Conservation (phyloP, 1,140 invertebrate species). For the Zaprionus nigranus region DNA sequence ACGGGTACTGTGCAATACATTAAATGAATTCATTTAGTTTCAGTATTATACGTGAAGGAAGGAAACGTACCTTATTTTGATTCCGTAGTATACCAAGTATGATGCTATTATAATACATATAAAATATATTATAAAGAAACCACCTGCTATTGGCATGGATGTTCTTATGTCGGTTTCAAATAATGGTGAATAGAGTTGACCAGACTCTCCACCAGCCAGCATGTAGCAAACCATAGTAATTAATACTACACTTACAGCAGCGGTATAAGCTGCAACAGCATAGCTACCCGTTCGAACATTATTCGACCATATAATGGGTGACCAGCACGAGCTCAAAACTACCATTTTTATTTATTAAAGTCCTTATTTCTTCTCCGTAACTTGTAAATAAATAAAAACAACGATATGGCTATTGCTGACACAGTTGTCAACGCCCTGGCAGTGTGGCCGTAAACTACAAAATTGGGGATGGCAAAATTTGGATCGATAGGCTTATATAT, state of each 20-base stretch:
- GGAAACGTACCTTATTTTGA: slow-evolving; percentile 83
- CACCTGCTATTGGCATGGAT: slow-evolving; percentile 90
- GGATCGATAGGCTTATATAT: background rate
- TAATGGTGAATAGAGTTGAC: slow-evolving; percentile 93
- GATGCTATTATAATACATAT: slow-evolving; percentile 88
- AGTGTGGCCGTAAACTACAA: slow-evolving; percentile 22
- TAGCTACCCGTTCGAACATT: slow-evolving; percentile 90
- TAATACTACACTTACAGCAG: slow-evolving; percentile 89
- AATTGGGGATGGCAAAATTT: slow-evolving; percentile 14
- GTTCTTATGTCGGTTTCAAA: slow-evolving; percentile 93
- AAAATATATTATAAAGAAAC: slow-evolving; percentile 90
- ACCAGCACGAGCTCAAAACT: slow-evolving; percentile 92
- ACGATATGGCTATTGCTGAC: slow-evolving; percentile 3
- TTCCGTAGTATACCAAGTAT: slow-evolving; percentile 86
- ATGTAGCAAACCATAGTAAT: slow-evolving; percentile 91
- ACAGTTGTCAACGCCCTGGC: slow-evolving; percentile 50
- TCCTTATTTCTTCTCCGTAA: slow-evolving; percentile 15
- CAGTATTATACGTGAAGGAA: background rate
- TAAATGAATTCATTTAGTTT: background rate
- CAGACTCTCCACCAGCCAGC: slow-evolving; percentile 92
- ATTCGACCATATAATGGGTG: slow-evolving; percentile 93
- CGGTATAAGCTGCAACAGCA: slow-evolving; percentile 91
- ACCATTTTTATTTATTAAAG: slow-evolving; percentile 86
- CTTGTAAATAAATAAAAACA: slow-evolving; percentile 26
- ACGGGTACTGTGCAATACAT: slow-evolving; percentile 84